These are phyloP conservation scores for Anarrhichthys ocellatus DNA, from an alignment of 2,113 vertebrate species.

Conservation along the genomic window DNA sequence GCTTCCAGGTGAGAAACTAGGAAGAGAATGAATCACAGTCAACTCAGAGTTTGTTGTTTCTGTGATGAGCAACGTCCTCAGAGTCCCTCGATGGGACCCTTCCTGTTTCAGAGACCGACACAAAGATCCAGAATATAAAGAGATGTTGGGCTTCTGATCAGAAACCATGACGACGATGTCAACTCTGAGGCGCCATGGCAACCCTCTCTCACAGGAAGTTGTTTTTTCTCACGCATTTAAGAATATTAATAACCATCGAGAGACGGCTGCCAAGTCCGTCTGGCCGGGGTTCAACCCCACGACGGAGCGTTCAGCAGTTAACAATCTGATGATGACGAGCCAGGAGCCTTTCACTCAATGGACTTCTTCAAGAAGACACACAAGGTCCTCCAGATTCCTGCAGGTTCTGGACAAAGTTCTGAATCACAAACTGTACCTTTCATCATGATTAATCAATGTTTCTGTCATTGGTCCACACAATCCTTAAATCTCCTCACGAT, in stretches of 20 bases:
- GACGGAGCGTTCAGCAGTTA: conserved; percentile 44
- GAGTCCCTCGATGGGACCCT: conserved; percentile 79
- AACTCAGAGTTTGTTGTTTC: conserved; percentile 73
- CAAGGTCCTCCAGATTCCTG: not conserved
- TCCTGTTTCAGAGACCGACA: conserved; percentile 61
- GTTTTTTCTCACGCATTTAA: conserved; percentile 72
- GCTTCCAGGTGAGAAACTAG: no score
- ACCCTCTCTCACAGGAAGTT: conserved; percentile 76
- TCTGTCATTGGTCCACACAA: not conserved
- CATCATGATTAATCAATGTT: not conserved
- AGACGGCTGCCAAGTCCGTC: conserved; percentile 71
- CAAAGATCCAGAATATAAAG: conserved; percentile 53
- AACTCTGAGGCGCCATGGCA: conserved; percentile 69
- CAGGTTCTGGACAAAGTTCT: not conserved
- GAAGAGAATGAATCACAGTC: no score
- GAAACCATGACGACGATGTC: conserved; percentile 64
- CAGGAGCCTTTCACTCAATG: not conserved
- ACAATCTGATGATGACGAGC: conserved; percentile 12
- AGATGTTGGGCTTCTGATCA: conserved; percentile 67
- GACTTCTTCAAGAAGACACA: not conserved
- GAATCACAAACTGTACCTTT: not conserved
- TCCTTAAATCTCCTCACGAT: not conserved
- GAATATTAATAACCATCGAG: conserved; percentile 77
- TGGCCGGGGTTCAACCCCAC: conserved; percentile 67
- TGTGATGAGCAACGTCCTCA: conserved; percentile 82